These are phyloP conservation scores for silkworm (Bombyx mori) DNA, from an alignment of 1,140 invertebrate species.

Conservation along the genomic window DNA sequence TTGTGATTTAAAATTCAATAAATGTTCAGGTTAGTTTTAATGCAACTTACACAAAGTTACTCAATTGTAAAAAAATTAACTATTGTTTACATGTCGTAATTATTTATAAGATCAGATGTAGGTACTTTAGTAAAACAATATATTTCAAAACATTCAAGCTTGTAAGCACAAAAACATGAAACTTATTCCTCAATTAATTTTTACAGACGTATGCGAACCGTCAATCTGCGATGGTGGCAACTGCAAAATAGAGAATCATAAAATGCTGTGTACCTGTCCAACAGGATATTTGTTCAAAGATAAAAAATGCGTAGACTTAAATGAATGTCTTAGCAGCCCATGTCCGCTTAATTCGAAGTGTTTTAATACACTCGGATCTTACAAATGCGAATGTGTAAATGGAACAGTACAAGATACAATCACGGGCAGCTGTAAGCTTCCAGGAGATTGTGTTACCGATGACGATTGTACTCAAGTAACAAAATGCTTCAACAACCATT, in stretches of 20 bases:
- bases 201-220: slow-evolving; percentile 82
- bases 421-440: slow-evolving; percentile 77
- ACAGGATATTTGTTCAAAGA: slow-evolving; percentile 79
- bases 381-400: slow-evolving; percentile 80
- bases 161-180: slow-evolving; percentile 6
- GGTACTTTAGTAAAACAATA: not conserved
- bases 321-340: slow-evolving; percentile 83
- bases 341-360: slow-evolving; percentile 86
- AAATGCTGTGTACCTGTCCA: slow-evolving; percentile 80
- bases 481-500: slow-evolving; percentile 82
- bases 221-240: slow-evolving; percentile 81
- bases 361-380: slow-evolving; percentile 83
- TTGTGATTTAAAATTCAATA: slow-evolving; percentile 81
- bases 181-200: slow-evolving; percentile 15
- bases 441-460: slow-evolving; percentile 86
- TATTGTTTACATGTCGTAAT: slow-evolving; percentile 2
- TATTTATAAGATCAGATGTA: not conserved
- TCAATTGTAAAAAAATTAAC: too few species aligned
- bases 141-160: not conserved
- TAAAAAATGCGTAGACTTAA: slow-evolving; percentile 83
- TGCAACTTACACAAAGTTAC: not conserved
- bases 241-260: slow-evolving; percentile 79
- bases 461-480: slow-evolving; percentile 84
- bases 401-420: slow-evolving; percentile 85
- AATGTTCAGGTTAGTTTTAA: slow-evolving; percentile 77